phyloP scores from a whole-genome alignment of 2,797 vertebrate species.

The Melanotaenia nigrans region DNA sequence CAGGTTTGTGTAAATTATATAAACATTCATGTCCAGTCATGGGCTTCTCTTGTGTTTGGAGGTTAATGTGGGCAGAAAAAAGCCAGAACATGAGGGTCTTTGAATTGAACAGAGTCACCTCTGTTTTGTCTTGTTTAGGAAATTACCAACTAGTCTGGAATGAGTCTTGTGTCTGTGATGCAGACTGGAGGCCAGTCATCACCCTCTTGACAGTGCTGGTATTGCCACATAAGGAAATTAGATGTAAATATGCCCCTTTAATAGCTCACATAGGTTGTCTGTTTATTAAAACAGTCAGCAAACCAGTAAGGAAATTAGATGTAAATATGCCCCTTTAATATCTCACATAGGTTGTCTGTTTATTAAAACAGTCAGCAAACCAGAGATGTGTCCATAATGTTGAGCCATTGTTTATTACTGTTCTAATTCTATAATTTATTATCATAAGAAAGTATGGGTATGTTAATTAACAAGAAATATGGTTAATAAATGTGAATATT shows the following conservation, averaged over 20 bases:
- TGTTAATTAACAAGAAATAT: not conserved
- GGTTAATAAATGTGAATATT: not conserved
- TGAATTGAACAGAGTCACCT: not conserved
- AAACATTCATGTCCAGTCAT: conserved; percentile 29
- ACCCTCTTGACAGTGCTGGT: not conserved
- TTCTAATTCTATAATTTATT: not conserved
- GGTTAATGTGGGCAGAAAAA: conserved; percentile 13
- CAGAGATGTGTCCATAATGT: not conserved
- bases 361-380: not conserved
- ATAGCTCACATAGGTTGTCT: not conserved
- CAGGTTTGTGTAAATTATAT: conserved; percentile 15
- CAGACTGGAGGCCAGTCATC: conserved; percentile 32
- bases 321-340: not conserved
- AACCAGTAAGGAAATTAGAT: not conserved
- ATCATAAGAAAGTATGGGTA: not conserved
- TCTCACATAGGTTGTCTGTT: not conserved
- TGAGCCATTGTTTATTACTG: not conserved
- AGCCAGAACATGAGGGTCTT: conserved; percentile 16
- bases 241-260: not conserved
- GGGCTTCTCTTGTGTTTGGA: conserved; percentile 19
- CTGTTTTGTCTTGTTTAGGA: not conserved
- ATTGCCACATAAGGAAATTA: not conserved
- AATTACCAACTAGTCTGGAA: not conserved
- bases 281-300: not conserved
- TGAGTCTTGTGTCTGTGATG: not conserved